Base-by-base conservation (phyloP, 1,140 invertebrate species). In the Drosophila tani region DNA sequence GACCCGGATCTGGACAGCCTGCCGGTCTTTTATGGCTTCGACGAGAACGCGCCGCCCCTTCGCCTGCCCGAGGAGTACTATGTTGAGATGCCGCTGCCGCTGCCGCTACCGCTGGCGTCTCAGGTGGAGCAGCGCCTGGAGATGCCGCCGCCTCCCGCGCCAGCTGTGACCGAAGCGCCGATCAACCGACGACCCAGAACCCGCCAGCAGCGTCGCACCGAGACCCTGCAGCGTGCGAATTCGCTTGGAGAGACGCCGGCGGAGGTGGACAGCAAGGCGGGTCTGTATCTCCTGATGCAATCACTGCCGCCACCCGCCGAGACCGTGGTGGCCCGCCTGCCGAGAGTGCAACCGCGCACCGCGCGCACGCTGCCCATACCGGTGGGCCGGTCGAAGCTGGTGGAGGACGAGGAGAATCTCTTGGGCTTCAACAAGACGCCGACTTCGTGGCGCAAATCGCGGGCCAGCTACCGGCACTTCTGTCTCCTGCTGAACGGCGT, bases 381-480 rank as follows among this genome's bases (percentile, higher is more conserved):
- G 3, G 21, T 14, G 0, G 51, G 45, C 24, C 55, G 12, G 3
- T 9, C 40, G 1, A 50, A 38, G 12, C 57, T 0, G 9, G 21
- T 29, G 0, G 38, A 47, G 9, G 73, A 73, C 2, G 51, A 47
- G 15, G 76, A 75, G 3, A 49, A 62, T 43, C 35, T 75, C 0
- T 2, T 2, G 3, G 86, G 86, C n/a, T 91, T 86, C 27, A 17
- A 8, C 8, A 80, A 74, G 41, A 17, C 38, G 8, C 21, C 45
- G 7, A 8, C 11, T 0, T 15, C 43, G 6, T 73, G 73, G 82
- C 57, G 63, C 1, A 91, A 81, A 27, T 51, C 82, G 3, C 67
- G 82, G 6, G 82, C 74, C 24, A 90, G 86, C 50, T 91, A 83
- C 74, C 70, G 86, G 3, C 73, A 87, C 5, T 91, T 86, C 74